Evolutionary conservation across 2,888 invertebrate genomes (phyloP), one percentile per base, ranked within the genome.

Genomic region (Ennomos quercinarius): DNA sequence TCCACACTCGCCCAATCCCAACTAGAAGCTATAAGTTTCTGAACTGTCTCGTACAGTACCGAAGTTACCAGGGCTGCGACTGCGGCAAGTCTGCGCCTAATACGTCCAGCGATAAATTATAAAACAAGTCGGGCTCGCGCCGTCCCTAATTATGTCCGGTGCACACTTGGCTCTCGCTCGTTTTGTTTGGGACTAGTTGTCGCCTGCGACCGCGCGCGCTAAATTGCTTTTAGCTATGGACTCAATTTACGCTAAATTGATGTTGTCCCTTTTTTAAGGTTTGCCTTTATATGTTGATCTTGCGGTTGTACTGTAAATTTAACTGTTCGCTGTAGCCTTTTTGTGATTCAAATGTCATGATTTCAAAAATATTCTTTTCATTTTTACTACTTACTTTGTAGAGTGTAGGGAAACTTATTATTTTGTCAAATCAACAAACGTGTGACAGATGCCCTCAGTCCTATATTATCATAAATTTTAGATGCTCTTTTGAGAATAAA

Each of bases 121-220:
- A 68, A 71, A 71, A 67, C 64, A 71, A 70, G 72, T 70, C 48
- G 53, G 59, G 42, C 45, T 44, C 54, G 52, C 63, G 57, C 57
- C 71, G 62, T 64, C 71, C 71, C 75, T 75, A 70, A 73, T 73
- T 61, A 70, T 68, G 73, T 70, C 69, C 64, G 66, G 44, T 56
- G 64, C 61, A 66, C 65, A 58, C 66, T 52, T 62, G 58, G 54
- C 58, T 54, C 52, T 53, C 27, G 27, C 43, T 64, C 56, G 62
- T 56, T 64, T 69, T 63, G 68, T 66, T 63, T 58, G 13, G 12
- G 44, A 48, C 60, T 61, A 63, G 50, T 54, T 52, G 48, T 17
- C 57, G 51, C 52, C 55, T 49, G 60, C 44, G 55, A 58, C 58
- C 58, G 53, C 36, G 51, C 59, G 50, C 50, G 56, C 56, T 66